Evolutionary conservation across 2,797 vertebrate genomes (phyloP).

Genomic region (Trachurus trachurus): DNA sequence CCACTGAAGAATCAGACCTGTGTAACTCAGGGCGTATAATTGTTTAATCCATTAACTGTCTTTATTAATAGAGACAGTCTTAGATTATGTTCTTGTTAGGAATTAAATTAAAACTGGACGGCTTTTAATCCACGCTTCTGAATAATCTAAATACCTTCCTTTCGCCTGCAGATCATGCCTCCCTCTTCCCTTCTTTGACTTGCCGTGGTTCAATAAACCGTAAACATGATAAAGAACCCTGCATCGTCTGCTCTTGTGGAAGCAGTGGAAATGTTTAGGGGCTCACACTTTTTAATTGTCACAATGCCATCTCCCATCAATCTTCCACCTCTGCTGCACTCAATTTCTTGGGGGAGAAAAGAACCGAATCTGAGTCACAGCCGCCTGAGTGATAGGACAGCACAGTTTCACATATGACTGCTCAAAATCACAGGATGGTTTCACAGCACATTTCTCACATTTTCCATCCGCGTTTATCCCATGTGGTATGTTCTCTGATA

Average conservation of each 20-base stretch:
- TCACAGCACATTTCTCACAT: constrained; percentile 11
- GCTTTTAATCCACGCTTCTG: constrained; percentile 11
- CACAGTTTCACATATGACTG: background rate
- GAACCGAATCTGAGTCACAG: constrained; percentile 21
- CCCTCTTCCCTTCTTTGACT: constrained; percentile 1
- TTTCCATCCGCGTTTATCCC: constrained; percentile 5
- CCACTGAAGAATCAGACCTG: background rate
- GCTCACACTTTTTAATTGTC: constrained; percentile 25
- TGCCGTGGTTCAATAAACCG: constrained; percentile 27
- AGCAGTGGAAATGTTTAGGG: constrained; percentile 8
- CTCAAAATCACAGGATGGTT: constrained; percentile 13
- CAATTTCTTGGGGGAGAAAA: constrained; percentile 8
- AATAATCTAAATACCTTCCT: constrained; percentile 4
- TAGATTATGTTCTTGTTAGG: constrained; percentile 14
- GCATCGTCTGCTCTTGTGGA: constrained; percentile 18
- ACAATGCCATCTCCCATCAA: constrained; percentile 21
- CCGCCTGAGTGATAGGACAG: constrained; percentile 5
- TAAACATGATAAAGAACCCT: constrained; percentile 39
- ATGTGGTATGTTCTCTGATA: constrained; percentile 35
- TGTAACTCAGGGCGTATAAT: constrained; percentile 9
- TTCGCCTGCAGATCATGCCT: background rate
- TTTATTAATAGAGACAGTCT: constrained; percentile 17
- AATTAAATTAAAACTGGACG: background rate
- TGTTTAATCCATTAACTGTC: constrained; percentile 6
- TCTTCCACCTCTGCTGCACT: constrained; percentile 26